Percentiles rank a stretch among this genome's conserved stretches.
These are phyloP conservation scores for Artemisiospiza belli DNA, from an alignment of 2,113 vertebrate species.

Conservation along the genomic window DNA sequence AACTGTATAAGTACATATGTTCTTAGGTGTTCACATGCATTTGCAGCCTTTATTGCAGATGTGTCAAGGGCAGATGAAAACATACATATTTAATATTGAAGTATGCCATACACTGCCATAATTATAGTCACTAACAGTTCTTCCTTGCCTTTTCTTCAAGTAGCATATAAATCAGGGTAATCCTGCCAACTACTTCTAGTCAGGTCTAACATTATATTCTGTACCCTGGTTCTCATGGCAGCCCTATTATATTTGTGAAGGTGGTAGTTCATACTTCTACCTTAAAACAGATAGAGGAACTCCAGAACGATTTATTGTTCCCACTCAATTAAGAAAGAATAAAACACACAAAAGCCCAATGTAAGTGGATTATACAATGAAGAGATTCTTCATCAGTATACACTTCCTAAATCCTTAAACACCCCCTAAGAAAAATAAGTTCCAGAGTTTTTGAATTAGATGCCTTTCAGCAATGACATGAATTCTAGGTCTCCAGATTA, in stretches of 20 bases:
- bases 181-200: background rate
- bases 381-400: background rate
- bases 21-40: background rate
- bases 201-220: background rate
- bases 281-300: background rate
- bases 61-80: background rate
- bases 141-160: background rate
- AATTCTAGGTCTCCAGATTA: background rate
- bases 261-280: background rate
- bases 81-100: background rate
- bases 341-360: background rate
- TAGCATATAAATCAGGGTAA: background rate
- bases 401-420: background rate
- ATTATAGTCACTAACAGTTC: background rate
- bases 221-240: background rate
- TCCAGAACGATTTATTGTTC: background rate
- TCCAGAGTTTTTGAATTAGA: background rate
- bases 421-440: background rate
- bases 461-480: background rate
- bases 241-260: background rate
- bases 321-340: background rate
- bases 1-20: background rate
- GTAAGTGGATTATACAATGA: background rate
- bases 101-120: rapidly evolving
- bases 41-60: background rate